Evolutionary conservation across 2,797 vertebrate species (phyloP).

Genomic region (Avahi laniger): DNA sequence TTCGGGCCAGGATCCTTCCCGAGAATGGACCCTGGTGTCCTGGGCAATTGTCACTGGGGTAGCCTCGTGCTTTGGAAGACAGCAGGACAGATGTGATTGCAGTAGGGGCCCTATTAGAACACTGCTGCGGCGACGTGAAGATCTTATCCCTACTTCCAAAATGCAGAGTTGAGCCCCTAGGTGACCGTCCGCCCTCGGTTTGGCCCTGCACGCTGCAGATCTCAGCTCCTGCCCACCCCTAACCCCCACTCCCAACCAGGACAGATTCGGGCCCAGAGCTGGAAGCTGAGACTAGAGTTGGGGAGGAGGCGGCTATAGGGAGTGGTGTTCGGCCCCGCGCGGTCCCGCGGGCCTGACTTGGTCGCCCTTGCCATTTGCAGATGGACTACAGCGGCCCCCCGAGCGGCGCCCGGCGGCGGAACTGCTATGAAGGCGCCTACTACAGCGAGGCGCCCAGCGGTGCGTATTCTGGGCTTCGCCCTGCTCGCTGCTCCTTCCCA

Average conservation of each 20-base stretch:
- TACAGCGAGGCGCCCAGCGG: slow-evolving; percentile 89
- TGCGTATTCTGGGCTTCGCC: slow-evolving; percentile 80
- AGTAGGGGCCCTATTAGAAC: neutral
- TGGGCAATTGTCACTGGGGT: neutral
- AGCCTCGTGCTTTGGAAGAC: neutral
- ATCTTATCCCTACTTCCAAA: neutral
- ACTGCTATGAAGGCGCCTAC: slow-evolving; percentile 89
- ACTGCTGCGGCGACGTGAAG: neutral
- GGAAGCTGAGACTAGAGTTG: neutral
- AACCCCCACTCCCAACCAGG: neutral
- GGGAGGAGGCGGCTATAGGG: neutral
- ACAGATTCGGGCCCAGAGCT: neutral
- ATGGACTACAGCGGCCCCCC: slow-evolving; percentile 92
- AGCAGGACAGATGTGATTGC: neutral
- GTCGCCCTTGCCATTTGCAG: slow-evolving; percentile 83
- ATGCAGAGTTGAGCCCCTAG: neutral
- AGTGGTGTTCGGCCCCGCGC: neutral
- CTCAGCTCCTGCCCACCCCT: no score
- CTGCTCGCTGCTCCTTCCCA: neutral
- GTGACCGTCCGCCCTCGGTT: neutral
- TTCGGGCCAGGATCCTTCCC: neutral
- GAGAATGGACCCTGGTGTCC: neutral
- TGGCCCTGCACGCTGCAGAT: neutral
- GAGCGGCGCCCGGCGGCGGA: slow-evolving; percentile 87
- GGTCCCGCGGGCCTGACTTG: neutral